These are phyloP conservation scores for Chirona hameri DNA, from an alignment of 2,888 invertebrate species.

Conservation along the genomic window DNA sequence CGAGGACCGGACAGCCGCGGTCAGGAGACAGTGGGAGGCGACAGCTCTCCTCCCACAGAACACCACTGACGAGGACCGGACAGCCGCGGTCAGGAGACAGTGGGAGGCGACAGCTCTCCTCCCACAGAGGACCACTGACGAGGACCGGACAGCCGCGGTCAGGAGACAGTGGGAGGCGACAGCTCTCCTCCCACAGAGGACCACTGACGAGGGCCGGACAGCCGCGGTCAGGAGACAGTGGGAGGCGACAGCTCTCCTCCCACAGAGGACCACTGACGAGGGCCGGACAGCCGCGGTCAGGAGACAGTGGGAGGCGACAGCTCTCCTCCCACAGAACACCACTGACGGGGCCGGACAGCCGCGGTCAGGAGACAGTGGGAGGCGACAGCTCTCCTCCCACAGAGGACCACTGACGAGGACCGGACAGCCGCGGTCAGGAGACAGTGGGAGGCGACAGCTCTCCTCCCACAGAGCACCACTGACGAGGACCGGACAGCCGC, in stretches of 20 bases:
- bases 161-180: background rate
- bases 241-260: conserved; percentile 43
- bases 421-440: background rate
- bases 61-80: background rate
- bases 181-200: conserved; percentile 48
- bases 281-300: no score
- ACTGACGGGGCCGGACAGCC: no score
- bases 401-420: conserved; percentile 40
- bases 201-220: no score
- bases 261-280: conserved; percentile 41
- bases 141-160: no score
- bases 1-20: no score
- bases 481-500: no score
- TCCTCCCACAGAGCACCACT: conserved; percentile 42
- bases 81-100: background rate
- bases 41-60: conserved; percentile 48
- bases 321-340: conserved; percentile 48
- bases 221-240: background rate
- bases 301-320: background rate
- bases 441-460: conserved; percentile 42
- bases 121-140: conserved; percentile 41
- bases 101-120: conserved; percentile 43
- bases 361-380: background rate
- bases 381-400: conserved; percentile 44
- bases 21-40: background rate